Base-by-base conservation (phyloP, 2,888 invertebrate species). In the Incurvaria masculella region DNA sequence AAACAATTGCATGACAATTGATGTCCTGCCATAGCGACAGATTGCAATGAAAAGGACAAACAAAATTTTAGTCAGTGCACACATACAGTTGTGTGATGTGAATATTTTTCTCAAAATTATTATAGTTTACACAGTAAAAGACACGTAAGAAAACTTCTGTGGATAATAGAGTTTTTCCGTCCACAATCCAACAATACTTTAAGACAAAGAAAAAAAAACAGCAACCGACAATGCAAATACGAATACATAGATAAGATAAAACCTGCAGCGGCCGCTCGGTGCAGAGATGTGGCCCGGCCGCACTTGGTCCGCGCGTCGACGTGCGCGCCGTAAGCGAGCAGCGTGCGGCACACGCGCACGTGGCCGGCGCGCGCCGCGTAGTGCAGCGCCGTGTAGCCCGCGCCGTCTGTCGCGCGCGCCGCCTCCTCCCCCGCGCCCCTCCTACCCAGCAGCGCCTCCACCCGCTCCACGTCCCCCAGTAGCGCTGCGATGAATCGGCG, bases 331-430 rank as follows among this genome's bases (percentile, higher is more conserved):
- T 83, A 73, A 49, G 80, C 65, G 42, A 95, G 59, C 45, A 96
- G 74, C 45, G 83, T 62, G 57, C 81, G 76, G 63, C 93, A 94
- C 48, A 90, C 81, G 44, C 83, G 74, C 14, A 80, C 61, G 62
- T 90, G 83, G 10, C 93, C 94, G 72, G 85, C 87, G 42, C 95
- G 82, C 43, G 92, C 87, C 4, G 94, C 93, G 79, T 95, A 95
- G 68, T 96, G 95, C 56, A 96, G 71, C 8, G 94, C 89, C 19
- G 90, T 90, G 63, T 94, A 96, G 33, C 94, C 94, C 49, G 87
- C 84, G 52, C 84, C 81, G 66, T 93, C 93, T 46, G 75, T 73
- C 14, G 68, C 64, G 69, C 90, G 84, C 0, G 84, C 81, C 54
- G 82, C 69, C 27, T 78, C 79, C 50, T 82, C 84, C 53, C 61